A percentile compares a stretch with the other conserved stretches of the same genome.
These are phyloP conservation scores for Tyria jacobaeae DNA, from an alignment of 2,888 invertebrate genomes.

Conservation along the genomic window DNA sequence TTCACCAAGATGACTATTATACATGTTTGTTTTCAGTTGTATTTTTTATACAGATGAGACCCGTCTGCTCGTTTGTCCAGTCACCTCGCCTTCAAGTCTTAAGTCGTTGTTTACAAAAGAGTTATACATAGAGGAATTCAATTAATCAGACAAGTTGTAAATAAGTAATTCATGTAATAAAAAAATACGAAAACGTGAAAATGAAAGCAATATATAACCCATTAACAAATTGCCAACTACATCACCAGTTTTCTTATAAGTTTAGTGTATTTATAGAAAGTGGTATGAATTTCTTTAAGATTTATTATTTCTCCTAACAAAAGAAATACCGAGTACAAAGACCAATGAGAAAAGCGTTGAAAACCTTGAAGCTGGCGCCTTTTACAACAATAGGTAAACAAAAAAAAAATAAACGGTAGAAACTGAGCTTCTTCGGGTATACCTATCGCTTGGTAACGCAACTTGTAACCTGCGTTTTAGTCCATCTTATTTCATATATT, in stretches of 20 bases:
- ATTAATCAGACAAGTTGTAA: no score
- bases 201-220: background rate
- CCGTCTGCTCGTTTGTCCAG: no score
- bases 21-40: no score
- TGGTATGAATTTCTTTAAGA: constrained; percentile 32
- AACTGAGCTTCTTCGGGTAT: constrained; percentile 13
- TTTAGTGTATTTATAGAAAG: constrained; percentile 38
- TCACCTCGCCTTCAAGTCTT: no score
- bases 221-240: constrained; percentile 11
- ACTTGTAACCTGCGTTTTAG: constrained; percentile 2
- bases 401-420: constrained; percentile 25
- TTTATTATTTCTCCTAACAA: constrained; percentile 44
- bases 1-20: no score
- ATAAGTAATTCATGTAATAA: background rate
- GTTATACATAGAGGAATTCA: no score
- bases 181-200: background rate
- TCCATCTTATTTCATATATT: background rate
- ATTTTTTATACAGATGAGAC: no score
- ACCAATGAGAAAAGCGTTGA: constrained; percentile 34
- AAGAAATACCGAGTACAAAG: constrained; percentile 35
- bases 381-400: constrained; percentile 47
- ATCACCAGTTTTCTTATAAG: constrained; percentile 26
- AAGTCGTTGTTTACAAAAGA: no score
- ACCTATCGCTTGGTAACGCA: constrained; percentile 7
- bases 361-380: constrained; percentile 33